Base-by-base conservation (phyloP, 2,113 vertebrate species). In the Mirza zaza region DNA sequence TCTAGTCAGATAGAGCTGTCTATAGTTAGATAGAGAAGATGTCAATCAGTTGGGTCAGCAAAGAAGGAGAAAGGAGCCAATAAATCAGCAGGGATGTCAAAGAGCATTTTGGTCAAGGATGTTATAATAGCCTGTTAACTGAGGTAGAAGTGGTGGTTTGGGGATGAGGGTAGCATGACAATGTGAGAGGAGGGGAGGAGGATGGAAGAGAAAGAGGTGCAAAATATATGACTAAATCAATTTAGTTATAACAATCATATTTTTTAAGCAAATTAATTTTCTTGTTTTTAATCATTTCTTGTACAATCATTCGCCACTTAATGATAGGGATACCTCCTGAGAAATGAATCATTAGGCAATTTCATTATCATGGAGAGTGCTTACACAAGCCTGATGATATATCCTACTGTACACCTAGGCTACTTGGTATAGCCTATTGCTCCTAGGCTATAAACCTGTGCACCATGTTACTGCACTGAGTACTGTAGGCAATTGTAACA, bases 21-120 rank as follows among this genome's bases (percentile, higher is more conserved):
- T 89, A 27, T 48, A 75, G n/a, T 70, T 70, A 80, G 36, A 71
- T 70, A 32, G 50, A 68, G 11, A n/a, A 32, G 9, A 13, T 39
- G 70, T 97, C 42, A 63, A 20, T 86, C 39, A 52, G 5, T 55
- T 75, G 85, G 34, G 9, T 84, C 76, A 83, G 32, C 29, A 59
- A 83, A 93, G 34, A 75, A 63, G 52, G 32, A 93, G 57, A 87
- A 88, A 57, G 57, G 34, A 42, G 84, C 67, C 50, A 71, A 42
- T 79, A 84, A 83, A 57, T 71, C 45, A 84, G n/a, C 55, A 95
- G 27, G 71, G 45, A 91, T 85, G 36, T 39, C 39, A 94, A 88
- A 97, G 8, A 80, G 27, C 34, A 27, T 94, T 29, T 77, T 80
- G 11, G 12, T 39, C 29, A 48, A 29, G 32, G 17, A 14, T 15